A percentile compares a stretch with the other conserved stretches of the same genome.
phyloP scores from a whole-genome alignment of 64 coral and sea anemone species.

The Actinia equina region DNA sequence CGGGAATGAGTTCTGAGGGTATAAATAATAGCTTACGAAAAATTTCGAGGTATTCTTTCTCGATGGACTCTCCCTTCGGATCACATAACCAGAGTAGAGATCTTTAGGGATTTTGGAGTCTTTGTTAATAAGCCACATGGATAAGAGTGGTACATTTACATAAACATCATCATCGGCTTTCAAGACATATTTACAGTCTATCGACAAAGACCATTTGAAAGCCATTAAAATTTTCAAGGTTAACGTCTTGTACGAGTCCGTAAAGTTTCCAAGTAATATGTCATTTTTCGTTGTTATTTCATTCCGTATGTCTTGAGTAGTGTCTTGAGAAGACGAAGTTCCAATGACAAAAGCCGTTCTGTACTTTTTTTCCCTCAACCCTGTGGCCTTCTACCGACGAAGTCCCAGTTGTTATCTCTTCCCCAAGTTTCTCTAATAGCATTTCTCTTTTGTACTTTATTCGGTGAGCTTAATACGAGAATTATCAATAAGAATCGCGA shows the following conservation, averaged over 20 bases:
- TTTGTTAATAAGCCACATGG: neutral
- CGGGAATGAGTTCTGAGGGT: neutral
- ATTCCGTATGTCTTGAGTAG: no score
- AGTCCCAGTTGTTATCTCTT: no score
- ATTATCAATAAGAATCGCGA: no score
- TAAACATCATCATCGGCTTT: slow-evolving; percentile 41
- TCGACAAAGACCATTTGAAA: neutral
- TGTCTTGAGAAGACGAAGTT: no score
- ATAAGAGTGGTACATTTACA: slow-evolving; percentile 12
- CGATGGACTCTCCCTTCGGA: neutral
- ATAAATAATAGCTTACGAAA: neutral
- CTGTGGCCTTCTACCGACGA: no score
- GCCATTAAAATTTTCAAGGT: slow-evolving; percentile 27
- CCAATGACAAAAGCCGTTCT: no score
- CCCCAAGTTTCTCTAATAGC: no score
- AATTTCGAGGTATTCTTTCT: neutral
- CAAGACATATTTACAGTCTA: slow-evolving; percentile 13
- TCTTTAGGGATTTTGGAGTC: no score
- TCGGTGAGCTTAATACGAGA: no score
- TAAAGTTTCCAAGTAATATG: slow-evolving; percentile 6
- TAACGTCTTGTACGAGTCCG: slow-evolving; percentile 13
- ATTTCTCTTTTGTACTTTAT: no score
- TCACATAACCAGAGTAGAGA: neutral
- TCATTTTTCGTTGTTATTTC: neutral
- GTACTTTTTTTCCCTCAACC: no score